Percentiles rank a stretch among this genome's conserved stretches.
Conservation (phyloP, 2,113 vertebrate species). For the Paramormyrops kingsleyae region DNA sequence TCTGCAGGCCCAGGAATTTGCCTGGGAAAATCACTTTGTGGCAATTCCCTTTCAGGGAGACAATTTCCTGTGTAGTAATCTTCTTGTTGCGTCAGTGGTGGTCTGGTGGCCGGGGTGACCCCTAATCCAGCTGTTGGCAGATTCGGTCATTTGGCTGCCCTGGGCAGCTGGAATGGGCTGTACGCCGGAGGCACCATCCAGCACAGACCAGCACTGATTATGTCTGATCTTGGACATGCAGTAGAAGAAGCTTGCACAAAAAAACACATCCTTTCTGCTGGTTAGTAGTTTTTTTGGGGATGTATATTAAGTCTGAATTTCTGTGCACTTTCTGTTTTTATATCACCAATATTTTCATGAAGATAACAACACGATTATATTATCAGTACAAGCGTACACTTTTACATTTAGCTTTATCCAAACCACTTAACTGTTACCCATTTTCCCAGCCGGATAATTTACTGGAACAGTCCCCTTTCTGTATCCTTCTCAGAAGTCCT, state of each 20-base stretch:
- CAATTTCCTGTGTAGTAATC: constrained; percentile 47
- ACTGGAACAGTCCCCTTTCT: not conserved
- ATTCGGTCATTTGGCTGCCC: not conserved
- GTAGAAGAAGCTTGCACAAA: not conserved
- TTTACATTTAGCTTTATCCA: not conserved
- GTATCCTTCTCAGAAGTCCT: not conserved
- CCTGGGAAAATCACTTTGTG: constrained; percentile 36
- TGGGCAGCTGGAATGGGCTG: not conserved
- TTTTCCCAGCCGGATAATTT: not conserved
- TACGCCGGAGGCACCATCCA: not conserved
- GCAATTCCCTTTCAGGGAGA: constrained; percentile 28
- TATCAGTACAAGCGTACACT: not conserved
- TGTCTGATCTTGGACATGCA: not conserved
- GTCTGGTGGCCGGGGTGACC: constrained; percentile 22
- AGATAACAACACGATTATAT: not conserved
- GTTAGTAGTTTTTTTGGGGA: not conserved
- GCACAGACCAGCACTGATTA: not conserved
- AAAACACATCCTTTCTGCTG: not conserved
- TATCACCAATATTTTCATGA: not conserved
- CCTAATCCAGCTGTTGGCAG: constrained; percentile 30
- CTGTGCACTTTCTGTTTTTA: not conserved
- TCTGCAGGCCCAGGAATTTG: constrained; percentile 31
- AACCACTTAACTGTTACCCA: not conserved
- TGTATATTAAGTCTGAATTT: not conserved
- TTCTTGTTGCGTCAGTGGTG: constrained; percentile 32